Percentiles rank a stretch among this genome's conserved stretches.
Evolutionary conservation across 1,140 invertebrate genomes (phyloP).

Genomic region (Armadillidium nasatum): DNA sequence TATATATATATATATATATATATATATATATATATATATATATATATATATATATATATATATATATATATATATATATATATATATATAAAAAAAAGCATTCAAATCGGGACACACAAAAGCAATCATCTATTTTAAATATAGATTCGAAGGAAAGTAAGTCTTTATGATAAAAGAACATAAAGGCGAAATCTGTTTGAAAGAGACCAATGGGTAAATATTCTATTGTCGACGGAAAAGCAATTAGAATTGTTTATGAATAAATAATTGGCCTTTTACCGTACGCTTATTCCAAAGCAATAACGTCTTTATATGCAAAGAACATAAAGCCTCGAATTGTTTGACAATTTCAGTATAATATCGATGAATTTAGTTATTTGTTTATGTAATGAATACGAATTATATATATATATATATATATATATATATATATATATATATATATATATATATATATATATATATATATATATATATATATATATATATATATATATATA

Average conservation of each 20-base stretch:
- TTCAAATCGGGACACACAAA: too few relatives aligned
- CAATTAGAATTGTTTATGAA: slow-evolving; percentile 8
- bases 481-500: not conserved
- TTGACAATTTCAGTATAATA: too few relatives aligned
- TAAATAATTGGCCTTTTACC: slow-evolving; percentile 1
- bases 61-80: too few relatives aligned
- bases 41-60: not conserved
- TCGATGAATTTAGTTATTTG: too few relatives aligned
- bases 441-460: not conserved
- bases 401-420: not conserved
- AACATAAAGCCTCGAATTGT: not conserved
- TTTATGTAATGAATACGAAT: not conserved
- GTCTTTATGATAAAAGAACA: too few relatives aligned
- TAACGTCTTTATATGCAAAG: not conserved
- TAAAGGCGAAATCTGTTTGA: too few relatives aligned
- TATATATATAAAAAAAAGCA: too few relatives aligned
- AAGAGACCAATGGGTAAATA: not conserved
- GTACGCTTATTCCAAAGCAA: not conserved
- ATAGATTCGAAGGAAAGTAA: too few relatives aligned
- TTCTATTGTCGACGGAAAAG: slow-evolving; percentile 7
- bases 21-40: slow-evolving; percentile 1
- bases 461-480: not conserved
- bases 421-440: slow-evolving; percentile 10
- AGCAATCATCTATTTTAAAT: too few relatives aligned
- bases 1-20: slow-evolving; percentile 8